These are phyloP conservation scores for Spilarctia lutea DNA, from an alignment of 2,888 invertebrate genomes.

Conservation along the genomic window DNA sequence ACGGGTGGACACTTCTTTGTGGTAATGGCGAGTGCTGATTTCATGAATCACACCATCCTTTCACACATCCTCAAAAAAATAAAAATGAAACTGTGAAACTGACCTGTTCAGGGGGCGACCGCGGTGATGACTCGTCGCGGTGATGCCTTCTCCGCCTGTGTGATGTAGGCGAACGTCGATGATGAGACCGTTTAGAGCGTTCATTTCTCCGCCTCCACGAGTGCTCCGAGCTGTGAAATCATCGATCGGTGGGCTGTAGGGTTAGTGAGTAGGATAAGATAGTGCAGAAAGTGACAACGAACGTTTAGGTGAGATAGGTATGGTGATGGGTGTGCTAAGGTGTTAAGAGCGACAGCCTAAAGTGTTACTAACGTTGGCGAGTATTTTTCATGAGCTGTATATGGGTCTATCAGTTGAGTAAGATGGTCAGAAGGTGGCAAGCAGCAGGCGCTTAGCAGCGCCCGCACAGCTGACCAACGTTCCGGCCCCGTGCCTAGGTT, in stretches of 20 bases:
- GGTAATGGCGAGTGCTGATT: slow-evolving; percentile 70
- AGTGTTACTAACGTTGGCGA: slow-evolving; percentile 77
- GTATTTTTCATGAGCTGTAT: slow-evolving; percentile 67
- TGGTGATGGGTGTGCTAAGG: slow-evolving; percentile 63
- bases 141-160: slow-evolving; percentile 90
- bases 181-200: slow-evolving; percentile 94
- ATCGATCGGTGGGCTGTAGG: slow-evolving; percentile 85
- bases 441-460: slow-evolving; percentile 78
- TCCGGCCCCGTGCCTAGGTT: slow-evolving; percentile 67
- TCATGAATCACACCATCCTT: slow-evolving; percentile 65
- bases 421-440: slow-evolving; percentile 75
- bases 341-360: slow-evolving; percentile 46
- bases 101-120: slow-evolving; percentile 83
- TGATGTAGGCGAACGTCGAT: slow-evolving; percentile 93
- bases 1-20: slow-evolving; percentile 79
- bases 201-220: slow-evolving; percentile 93
- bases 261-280: slow-evolving; percentile 76
- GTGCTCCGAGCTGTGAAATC: slow-evolving; percentile 91
- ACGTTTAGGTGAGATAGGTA: slow-evolving; percentile 76
- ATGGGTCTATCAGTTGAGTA: slow-evolving; percentile 71
- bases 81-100: slow-evolving; percentile 71
- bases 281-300: slow-evolving; percentile 55
- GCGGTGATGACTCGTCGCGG: slow-evolving; percentile 81
- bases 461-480: slow-evolving; percentile 71
- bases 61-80: slow-evolving; percentile 64